These are phyloP conservation scores for Parapristionchus giblindavisi DNA, from an alignment of 2,888 invertebrate species.

Conservation along the genomic window DNA sequence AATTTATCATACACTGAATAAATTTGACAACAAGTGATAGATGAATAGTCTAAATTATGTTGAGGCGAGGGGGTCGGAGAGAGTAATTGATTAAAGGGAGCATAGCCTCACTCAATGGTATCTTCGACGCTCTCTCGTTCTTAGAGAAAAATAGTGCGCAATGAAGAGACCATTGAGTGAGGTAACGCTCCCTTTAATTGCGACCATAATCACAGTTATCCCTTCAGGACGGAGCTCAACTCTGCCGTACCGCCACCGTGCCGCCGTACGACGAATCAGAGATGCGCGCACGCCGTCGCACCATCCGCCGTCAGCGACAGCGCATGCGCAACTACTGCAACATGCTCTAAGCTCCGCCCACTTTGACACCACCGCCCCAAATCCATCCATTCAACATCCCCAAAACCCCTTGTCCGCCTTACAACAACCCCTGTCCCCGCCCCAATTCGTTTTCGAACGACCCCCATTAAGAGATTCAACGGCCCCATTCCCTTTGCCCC, in stretches of 20 bases:
- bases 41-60: too few species aligned
- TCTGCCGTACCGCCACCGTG: conserved; percentile 32
- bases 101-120: too few species aligned
- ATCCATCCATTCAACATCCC: not conserved
- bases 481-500: too few species aligned
- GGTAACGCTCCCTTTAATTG: too few species aligned
- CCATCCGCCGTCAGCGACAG: conserved; percentile 34
- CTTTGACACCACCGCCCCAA: conserved; percentile 8
- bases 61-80: too few species aligned
- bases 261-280: conserved; percentile 32
- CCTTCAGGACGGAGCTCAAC: conserved; percentile 30
- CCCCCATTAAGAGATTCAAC: not conserved
- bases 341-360: conserved; percentile 33
- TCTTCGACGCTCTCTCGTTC: too few species aligned
- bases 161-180: too few species aligned
- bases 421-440: not conserved
- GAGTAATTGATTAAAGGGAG: too few species aligned
- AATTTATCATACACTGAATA: too few species aligned
- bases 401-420: conserved; percentile 5
- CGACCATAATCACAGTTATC: too few species aligned
- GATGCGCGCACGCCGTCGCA: conserved; percentile 34
- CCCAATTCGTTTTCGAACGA: conserved; percentile 25
- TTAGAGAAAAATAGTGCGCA: too few species aligned
- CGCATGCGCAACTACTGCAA: conserved; percentile 41
- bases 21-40: too few species aligned